Percentiles rank a stretch among this genome's conserved stretches.
Conservation (phyloP, 2,888 invertebrate species). For the Metellina segmentata region DNA sequence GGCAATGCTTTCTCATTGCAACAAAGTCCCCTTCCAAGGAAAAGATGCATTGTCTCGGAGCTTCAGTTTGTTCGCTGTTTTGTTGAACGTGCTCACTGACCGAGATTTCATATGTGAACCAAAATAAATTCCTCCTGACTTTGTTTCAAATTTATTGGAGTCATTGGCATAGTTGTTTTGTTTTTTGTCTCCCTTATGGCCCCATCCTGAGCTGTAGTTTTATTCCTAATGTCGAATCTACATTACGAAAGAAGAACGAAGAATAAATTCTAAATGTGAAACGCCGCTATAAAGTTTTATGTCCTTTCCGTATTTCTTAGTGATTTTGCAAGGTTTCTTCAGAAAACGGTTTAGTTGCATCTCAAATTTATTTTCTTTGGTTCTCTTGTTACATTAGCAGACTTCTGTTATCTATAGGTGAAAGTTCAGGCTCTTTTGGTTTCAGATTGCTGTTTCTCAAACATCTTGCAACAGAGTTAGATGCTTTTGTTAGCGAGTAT, state of each 20-base stretch:
- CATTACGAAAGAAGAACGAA: constrained; percentile 61
- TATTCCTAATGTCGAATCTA: constrained; percentile 68
- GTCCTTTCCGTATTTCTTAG: constrained; percentile 52
- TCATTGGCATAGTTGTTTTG: constrained; percentile 69
- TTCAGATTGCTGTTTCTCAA: constrained; percentile 44
- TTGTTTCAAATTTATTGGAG: constrained; percentile 70
- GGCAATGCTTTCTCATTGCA: constrained; percentile 42
- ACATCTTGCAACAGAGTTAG: background rate
- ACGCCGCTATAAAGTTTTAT: constrained; percentile 73
- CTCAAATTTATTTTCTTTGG: constrained; percentile 54
- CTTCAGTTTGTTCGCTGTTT: constrained; percentile 55
- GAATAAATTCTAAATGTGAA: constrained; percentile 70
- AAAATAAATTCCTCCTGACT: constrained; percentile 70
- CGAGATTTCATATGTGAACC: constrained; percentile 71
- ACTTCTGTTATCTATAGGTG: constrained; percentile 44
- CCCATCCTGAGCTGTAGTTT: constrained; percentile 41
- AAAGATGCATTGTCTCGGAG: constrained; percentile 56
- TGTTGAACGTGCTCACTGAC: constrained; percentile 61
- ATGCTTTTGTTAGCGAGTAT: background rate
- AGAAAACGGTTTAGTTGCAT: constrained; percentile 52
- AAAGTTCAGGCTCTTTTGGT: constrained; percentile 46
- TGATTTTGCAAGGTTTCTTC: constrained; percentile 61
- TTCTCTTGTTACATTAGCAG: constrained; percentile 41
- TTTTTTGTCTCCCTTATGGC: constrained; percentile 37
- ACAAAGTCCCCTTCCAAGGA: constrained; percentile 29